Percentiles rank a stretch among this genome's conserved stretches.
phyloP scores from a whole-genome alignment of 2,797 vertebrate genomes.

The Manis pentadactyla region DNA sequence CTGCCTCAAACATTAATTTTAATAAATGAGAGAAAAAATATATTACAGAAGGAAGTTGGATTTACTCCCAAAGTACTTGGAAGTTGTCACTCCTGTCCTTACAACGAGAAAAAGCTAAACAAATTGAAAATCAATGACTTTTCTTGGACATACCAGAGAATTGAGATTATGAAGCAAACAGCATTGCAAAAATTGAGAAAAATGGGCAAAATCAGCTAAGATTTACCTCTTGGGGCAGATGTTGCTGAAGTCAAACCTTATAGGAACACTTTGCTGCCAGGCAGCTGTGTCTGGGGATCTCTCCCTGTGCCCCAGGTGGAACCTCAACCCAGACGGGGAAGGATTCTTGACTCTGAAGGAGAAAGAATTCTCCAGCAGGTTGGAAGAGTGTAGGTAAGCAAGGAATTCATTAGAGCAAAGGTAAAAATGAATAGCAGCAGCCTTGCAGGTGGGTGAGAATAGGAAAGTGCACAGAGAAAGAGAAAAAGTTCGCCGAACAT shows the following conservation, averaged over 20 bases:
- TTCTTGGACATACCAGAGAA: background rate
- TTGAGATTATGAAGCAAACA: background rate
- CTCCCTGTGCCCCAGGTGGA: too few species aligned
- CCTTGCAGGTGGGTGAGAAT: too few species aligned
- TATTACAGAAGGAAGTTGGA: background rate
- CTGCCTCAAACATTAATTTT: background rate
- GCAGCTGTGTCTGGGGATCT: too few species aligned
- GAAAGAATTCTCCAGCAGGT: too few species aligned
- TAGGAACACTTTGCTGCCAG: background rate
- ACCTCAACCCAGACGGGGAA: too few species aligned
- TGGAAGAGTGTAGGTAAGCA: too few species aligned
- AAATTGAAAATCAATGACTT: slow-evolving; percentile 8
- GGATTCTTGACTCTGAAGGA: too few species aligned
- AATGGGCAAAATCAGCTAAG: background rate
- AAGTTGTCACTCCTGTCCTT: background rate
- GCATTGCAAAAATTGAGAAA: background rate
- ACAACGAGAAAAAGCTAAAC: background rate
- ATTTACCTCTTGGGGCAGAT: background rate
- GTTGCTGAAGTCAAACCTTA: background rate
- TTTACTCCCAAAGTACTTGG: background rate
- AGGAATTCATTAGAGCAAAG: too few species aligned
- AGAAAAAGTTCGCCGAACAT: too few species aligned
- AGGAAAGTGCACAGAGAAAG: too few species aligned
- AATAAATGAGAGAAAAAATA: background rate
- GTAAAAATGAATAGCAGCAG: too few species aligned